Evolutionary conservation across 2,888 invertebrate genomes (phyloP), one percentile per base, ranked within the genome.

Genomic region (Nudaria mundana): DNA sequence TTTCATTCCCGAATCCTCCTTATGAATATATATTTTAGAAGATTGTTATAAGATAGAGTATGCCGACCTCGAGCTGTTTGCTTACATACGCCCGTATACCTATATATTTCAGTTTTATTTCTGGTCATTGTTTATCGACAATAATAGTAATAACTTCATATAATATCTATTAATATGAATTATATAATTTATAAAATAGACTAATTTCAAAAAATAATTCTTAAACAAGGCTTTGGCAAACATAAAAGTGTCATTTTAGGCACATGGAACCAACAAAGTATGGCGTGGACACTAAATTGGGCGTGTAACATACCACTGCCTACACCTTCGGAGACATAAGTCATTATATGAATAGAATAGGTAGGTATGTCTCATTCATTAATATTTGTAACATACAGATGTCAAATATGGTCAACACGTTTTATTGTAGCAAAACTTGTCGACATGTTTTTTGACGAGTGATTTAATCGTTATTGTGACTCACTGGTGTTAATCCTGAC

Each of bases 1-100:
- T 52, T 54, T 45, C 52, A 52, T 48, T 52, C 43, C 28, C 40
- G 26, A 49, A 46, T 42, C 42, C 45, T 13, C 30, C 40, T 37
- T 48, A 57, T 43, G 49, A 59, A 55, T 52, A 56, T n/a, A n/a
- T 48, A 36, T 57, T 49, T 61, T 52, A 6, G 30, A 44, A 56
- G 37, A 46, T 54, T 48, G 40, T 56, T 51, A 34, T 51, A 60
- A 48, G 29, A 26, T 31, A 22, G 39, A 39, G 40, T 52, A 45
- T 52, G 47, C 40, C 14, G 41, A 48, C 11, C 44, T 31, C 37
- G 30, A 2, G n/a, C 6, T 30, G 26, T 43, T 43, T 37, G 25
- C 34, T 38, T 43, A 20, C 31, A 5, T 30, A 12, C 10, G 10
- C n/a, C 29, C 29, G 16, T 34, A 30, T 18, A n/a, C n/a, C n/a